These are phyloP conservation scores for Petrolisthes cinctipes DNA, from an alignment of 2,888 invertebrate genomes.

Conservation along the genomic window DNA sequence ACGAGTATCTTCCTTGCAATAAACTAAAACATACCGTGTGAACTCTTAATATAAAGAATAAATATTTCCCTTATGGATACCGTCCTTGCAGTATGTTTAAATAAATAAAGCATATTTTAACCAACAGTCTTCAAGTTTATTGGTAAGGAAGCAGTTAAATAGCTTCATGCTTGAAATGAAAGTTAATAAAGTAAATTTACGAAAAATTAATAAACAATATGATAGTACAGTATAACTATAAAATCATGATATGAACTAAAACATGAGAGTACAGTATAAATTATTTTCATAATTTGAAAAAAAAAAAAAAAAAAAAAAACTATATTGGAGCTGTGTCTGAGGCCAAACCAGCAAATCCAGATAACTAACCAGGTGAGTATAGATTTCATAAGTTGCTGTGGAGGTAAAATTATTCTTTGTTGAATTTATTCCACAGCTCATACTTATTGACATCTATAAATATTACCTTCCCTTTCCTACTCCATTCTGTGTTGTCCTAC, in stretches of 20 bases:
- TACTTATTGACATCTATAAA: background rate
- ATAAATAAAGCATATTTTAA: no score
- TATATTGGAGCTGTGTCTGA: slow-evolving; percentile 55
- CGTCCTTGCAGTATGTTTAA: no score
- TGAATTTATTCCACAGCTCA: background rate
- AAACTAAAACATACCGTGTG: background rate
- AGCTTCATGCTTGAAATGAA: background rate
- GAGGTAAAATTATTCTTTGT: background rate
- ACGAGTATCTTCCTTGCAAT: no score
- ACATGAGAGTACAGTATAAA: background rate
- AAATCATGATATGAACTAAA: no score
- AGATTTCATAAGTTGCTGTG: slow-evolving; percentile 1
- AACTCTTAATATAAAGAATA: background rate
- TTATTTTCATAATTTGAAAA: background rate
- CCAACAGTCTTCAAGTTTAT: no score
- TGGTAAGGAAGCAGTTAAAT: no score
- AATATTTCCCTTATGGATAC: no score
- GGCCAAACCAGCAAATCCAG: slow-evolving; percentile 63
- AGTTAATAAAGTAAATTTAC: no score
- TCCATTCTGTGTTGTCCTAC: background rate
- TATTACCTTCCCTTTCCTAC: background rate
- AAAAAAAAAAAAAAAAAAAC: no score
- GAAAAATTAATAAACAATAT: no score
- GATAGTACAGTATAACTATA: no score
- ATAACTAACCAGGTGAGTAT: background rate